A percentile compares a stretch with the other conserved stretches of the same genome.
phyloP scores from a whole-genome alignment of 2,113 vertebrate species.

The Bubo bubo region DNA sequence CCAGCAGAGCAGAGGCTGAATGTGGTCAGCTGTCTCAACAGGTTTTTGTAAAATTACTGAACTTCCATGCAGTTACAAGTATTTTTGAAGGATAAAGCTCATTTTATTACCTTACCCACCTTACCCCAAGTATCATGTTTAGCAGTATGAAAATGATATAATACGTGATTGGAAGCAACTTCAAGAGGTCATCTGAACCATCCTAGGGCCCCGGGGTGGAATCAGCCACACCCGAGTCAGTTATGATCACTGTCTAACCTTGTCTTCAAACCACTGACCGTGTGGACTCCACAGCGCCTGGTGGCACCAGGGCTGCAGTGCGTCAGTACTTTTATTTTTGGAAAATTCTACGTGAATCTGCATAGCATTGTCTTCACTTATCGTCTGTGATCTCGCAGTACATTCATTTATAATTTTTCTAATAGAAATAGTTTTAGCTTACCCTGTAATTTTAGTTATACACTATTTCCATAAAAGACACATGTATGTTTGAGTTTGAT shows the following conservation, averaged over 20 bases:
- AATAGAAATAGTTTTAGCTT: neutral
- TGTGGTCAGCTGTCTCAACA: neutral
- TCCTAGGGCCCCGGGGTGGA: neutral
- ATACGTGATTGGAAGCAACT: fast-evolving
- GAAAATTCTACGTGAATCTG: neutral
- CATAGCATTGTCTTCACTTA: neutral
- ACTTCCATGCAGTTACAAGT: neutral
- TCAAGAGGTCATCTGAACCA: neutral
- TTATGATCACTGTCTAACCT: neutral
- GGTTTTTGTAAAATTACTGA: neutral
- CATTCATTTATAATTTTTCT: neutral
- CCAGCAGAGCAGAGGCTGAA: neutral
- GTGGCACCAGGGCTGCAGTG: neutral
- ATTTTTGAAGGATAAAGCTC: neutral
- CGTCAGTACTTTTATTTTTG: neutral
- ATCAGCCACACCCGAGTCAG: fast-evolving
- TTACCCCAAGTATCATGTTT: neutral
- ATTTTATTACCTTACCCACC: neutral
- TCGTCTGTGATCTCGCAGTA: neutral
- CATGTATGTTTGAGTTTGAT: neutral
- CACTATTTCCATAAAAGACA: neutral
- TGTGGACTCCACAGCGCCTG: fast-evolving
- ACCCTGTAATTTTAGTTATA: neutral
- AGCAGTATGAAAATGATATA: neutral
- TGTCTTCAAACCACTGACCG: neutral